Base-by-base conservation (phyloP, 2,797 vertebrate genomes). In the Synaphobranchus kaupii region DNA sequence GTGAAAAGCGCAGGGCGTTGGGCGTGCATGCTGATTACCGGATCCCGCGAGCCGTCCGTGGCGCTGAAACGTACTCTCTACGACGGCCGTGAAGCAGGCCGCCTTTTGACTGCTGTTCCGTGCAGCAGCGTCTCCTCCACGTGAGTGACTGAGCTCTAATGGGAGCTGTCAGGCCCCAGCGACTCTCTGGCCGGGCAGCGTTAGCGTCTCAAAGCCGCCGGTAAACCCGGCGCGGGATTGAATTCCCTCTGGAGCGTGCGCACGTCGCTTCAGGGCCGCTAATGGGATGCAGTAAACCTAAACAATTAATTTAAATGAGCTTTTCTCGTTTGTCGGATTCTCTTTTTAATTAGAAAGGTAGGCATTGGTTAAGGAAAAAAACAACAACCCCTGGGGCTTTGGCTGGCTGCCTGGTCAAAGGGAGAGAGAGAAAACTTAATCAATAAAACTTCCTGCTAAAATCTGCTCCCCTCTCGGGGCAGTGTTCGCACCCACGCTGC, bases 311-410 rank as follows among this genome's bases (percentile, higher is more conserved):
- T 66, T 78, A 87, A 91, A 91, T 90, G 60, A 84, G 63, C 87
- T 89, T 88, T 60, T 89, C 56, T 87, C 80, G 87, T 88, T 90
- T 89, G 71, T 50, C 80, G 44, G 52, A 76, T 87, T 87, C 60
- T 25, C 88, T 89, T 89, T 89, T 92, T 88, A 91, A 91, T 92
- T 91, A 91, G 86, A 88, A 89, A 89, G 85, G 90, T 91, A 90
- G 90, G 91, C 90, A 92, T 92, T 91, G 86, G 89, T 90, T 73
- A 58, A 76, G 54, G 13, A n/a, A 15, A 20, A 50, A 47, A 78
- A 47, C 39, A 76, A 34, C 39, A 76, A 83, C 34, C 50, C 39
- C 82, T 84, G 83, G 71, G 86, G 63, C 17, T 84, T 88, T 89
- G 89, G 87, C 89, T 87, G 56, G 0, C 85, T 85, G 89, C 89